Evolutionary conservation across 2,888 invertebrate species (phyloP).

Genomic region (Cyaniris semiargus): DNA sequence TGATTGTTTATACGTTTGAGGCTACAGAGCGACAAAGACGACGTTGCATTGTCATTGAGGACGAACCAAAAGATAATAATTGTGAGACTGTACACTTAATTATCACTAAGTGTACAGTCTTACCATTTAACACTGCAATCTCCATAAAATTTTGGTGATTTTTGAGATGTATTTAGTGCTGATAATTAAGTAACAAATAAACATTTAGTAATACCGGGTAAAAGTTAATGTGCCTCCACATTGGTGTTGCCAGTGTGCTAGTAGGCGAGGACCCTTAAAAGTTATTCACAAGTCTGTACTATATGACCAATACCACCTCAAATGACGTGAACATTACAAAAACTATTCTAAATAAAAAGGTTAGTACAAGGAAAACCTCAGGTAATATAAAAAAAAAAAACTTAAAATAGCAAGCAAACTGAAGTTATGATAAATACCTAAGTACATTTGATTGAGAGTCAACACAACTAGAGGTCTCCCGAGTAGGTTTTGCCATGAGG

Average conservation of each 20-base stretch:
- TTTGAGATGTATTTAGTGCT: too few relatives aligned
- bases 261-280: background rate
- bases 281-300: conserved; percentile 4
- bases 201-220: background rate
- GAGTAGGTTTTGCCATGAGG: conserved; percentile 98
- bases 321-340: background rate
- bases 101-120: too few relatives aligned
- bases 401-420: conserved; percentile 27
- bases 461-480: conserved; percentile 97
- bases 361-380: conserved; percentile 17
- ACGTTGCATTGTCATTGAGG: too few relatives aligned
- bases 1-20: background rate
- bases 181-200: too few relatives aligned
- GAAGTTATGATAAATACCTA: conserved; percentile 83
- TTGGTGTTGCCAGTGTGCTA: background rate
- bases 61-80: too few relatives aligned
- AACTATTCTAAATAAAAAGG: conserved; percentile 16
- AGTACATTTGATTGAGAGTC: conserved; percentile 91
- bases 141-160: too few relatives aligned
- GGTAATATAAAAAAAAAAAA: background rate
- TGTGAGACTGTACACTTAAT: too few relatives aligned
- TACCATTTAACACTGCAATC: too few relatives aligned
- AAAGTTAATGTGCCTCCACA: background rate
- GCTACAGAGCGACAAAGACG: background rate
- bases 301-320: background rate